Evolutionary conservation across 2,888 invertebrate species (phyloP), one percentile per base, ranked within the genome.

Genomic region (Chrysotoxum bicinctum): DNA sequence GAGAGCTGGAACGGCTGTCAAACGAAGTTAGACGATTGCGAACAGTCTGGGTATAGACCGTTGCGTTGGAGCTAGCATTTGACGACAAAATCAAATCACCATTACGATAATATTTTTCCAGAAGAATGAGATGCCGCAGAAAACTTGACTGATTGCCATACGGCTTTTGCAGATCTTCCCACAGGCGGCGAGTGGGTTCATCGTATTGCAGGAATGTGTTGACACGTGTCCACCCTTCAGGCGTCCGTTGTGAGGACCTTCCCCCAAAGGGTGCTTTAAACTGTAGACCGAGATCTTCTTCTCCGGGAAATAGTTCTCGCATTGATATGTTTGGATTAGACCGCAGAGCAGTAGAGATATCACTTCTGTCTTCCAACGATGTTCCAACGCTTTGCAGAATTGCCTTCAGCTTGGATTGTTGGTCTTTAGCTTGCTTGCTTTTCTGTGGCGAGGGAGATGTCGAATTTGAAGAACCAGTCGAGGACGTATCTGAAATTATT

Each of bases 131-230:
- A 91, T 97, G 97, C 8, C 97, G 93, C 1, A 97, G 92, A 89
- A 97, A 97, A 87, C 97, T 97, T 52, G 97, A 96, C 89, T 96
- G 96, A 90, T 96, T 97, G 3, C 97, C 97, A 88, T 97, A 97
- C 0, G 97, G 97, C 89, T 96, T 94, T 89, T 97, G 96, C 45
- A 97, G 90, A 88, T 96, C 96, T 84, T 95, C 95, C 96, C 97
- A 97, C 3, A 97, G 92, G 7, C 94, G 93, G 78, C 96, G 96
- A 0, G 97, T 97, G n/a, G 96, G 96, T 14, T 94, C 93, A 89
- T 97, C 97, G 87, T 96, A 97, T 89, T 97, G 97, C 69, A 97
- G 94, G 88, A 95, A 94, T 0, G 96, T 94, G 87, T 94, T 94
- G 87, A 96, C 96, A 82, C 96, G 96, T 88, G 97, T 96, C 97